phyloP scores from a whole-genome alignment of 1,140 invertebrate species.

The Brachionus angularis region DNA sequence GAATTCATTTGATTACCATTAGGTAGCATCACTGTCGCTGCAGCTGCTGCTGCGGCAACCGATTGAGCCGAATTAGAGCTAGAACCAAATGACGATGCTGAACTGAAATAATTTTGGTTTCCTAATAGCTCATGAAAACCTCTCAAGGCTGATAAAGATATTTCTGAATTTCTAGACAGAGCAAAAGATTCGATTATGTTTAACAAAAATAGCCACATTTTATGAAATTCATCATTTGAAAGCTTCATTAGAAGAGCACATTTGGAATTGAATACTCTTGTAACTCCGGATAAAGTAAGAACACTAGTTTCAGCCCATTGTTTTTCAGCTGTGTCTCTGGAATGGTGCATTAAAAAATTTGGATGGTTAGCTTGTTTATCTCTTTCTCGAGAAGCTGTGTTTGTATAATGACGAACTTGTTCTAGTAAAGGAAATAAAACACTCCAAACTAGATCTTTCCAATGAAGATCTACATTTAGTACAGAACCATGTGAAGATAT shows the following conservation, averaged over 20 bases:
- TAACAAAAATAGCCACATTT: constrained; percentile 83
- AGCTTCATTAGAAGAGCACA: constrained; percentile 13
- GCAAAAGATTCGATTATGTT: constrained; percentile 90
- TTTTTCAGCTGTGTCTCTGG: constrained; percentile 94
- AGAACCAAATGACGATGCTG: not conserved
- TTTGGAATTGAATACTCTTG: constrained; percentile 74
- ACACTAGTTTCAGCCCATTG: constrained; percentile 98
- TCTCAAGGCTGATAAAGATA: constrained; percentile 86
- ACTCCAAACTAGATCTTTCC: constrained; percentile 65
- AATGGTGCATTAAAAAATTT: constrained; percentile 95
- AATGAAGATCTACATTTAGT: constrained; percentile 68
- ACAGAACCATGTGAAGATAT: constrained; percentile 87
- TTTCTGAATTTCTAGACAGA: constrained; percentile 83
- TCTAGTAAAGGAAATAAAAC: constrained; percentile 92
- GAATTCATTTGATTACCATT: not conserved
- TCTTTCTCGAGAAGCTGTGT: constrained; percentile 85
- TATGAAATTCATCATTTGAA: constrained; percentile 70
- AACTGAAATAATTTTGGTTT: constrained; percentile 4
- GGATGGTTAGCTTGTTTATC: constrained; percentile 67
- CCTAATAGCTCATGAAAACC: constrained; percentile 85
- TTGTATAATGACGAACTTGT: constrained; percentile 81
- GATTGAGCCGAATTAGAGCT: constrained; percentile 32
- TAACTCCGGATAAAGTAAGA: constrained; percentile 69
- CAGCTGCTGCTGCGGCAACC: constrained; percentile 11
- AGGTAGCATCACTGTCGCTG: not conserved